Evolutionary conservation across 2,113 vertebrate species (phyloP).

Genomic region (Stigmatopora nigra): DNA sequence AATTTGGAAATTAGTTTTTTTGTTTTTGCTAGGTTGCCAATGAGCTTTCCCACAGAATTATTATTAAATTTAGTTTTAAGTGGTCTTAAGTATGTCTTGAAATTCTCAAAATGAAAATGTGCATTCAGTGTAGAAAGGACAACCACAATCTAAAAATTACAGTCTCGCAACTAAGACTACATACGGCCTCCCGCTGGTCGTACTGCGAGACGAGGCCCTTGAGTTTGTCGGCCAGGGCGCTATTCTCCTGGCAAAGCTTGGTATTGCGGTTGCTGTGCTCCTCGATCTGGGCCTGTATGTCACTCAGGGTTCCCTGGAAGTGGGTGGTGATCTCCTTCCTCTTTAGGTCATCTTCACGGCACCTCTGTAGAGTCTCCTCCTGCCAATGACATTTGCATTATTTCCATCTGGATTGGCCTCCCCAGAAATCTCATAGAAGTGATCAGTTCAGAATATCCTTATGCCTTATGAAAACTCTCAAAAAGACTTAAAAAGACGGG

Average conservation of each 20-base stretch:
- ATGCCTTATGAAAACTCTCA: too few relatives aligned
- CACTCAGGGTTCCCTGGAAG: constrained; percentile 89
- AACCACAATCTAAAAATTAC: too few relatives aligned
- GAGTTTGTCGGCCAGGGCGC: constrained; percentile 87
- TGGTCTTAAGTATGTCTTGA: too few relatives aligned
- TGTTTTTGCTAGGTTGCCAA: too few relatives aligned
- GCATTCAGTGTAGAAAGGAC: too few relatives aligned
- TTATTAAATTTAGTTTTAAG: too few relatives aligned
- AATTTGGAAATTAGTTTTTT: too few relatives aligned
- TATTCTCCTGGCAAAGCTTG: constrained; percentile 93
- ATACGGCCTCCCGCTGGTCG: constrained; percentile 91
- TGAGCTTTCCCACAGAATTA: too few relatives aligned
- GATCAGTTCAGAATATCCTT: too few relatives aligned
- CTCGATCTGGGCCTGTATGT: constrained; percentile 95
- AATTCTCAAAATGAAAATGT: too few relatives aligned
- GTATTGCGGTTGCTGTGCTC: constrained; percentile 92
- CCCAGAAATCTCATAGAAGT: too few relatives aligned
- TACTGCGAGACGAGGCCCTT: constrained; percentile 94
- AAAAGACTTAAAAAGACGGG: too few relatives aligned
- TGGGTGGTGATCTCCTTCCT: constrained; percentile 97
- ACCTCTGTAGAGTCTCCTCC: constrained; percentile 94
- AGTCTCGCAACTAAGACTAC: constrained; percentile 8
- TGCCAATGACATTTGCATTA: constrained; percentile 34
- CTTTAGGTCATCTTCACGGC: constrained; percentile 94
- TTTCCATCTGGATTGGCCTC: not conserved